Base-by-base conservation (phyloP, 2,113 vertebrate genomes). In the Corythaixoides concolor region DNA sequence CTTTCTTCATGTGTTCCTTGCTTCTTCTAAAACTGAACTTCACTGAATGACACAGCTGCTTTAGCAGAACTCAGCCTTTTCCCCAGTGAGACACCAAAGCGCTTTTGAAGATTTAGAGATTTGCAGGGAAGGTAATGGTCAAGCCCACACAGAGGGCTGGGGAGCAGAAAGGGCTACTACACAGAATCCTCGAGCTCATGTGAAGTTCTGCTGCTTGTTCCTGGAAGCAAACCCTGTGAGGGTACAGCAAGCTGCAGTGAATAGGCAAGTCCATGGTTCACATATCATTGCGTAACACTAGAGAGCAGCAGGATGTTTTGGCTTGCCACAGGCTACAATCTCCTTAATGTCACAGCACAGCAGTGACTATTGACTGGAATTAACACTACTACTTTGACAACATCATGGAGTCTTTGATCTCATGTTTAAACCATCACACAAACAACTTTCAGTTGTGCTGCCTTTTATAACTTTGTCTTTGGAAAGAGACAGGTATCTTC, bases 41-140 rank as follows among this genome's bases (percentile, higher is more conserved):
- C 2, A 1, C 30, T 19, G 35, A 69, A 85, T 10, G 6, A 64
- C 8, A 52, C 0, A 5, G 18, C 30, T 70, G 33, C 21, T 41
- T 85, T 13, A 53, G 55, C 15, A 64, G 68, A 81, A 91, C 10
- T 78, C 58, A 23, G 12, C 4, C 17, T 16, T 45, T 50, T 62
- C 45, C 15, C 17, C 66, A 52, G 1, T 9, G 4, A 68, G 63
- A 76, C n/a, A 68, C 8, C 33, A 75, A 79, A 60, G 17, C 4
- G 21, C 6, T 43, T 83, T 32, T 35, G 35, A 93, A 68, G 45
- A 73, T 56, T 43, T 2, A 1, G 30, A 56, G 30, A 43, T 4
- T 12, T 56, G 23, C 85, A 86, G 23, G 14, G 10, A 30, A 24
- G 9, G 21, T 32, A 88, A 75, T 18, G 18, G n/a, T 69, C 14